Percentiles rank a stretch among this genome's conserved stretches.
phyloP scores from a whole-genome alignment of 2,113 vertebrate genomes.

The Centropus unirufus region DNA sequence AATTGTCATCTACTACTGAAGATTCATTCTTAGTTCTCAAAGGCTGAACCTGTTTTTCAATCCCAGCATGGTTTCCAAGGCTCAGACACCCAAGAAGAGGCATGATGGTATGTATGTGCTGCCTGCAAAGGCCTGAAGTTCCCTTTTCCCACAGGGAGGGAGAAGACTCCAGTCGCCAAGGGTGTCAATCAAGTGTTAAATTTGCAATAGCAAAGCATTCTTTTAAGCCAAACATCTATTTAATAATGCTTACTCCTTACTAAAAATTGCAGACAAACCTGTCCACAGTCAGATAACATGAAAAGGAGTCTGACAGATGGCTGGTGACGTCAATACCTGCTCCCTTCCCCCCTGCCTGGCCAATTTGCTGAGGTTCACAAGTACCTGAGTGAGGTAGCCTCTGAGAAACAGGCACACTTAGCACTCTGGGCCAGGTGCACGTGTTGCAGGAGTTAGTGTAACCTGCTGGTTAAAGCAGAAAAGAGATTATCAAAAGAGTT shows the following conservation, averaged over 20 bases:
- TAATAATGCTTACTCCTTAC: constrained; percentile 23
- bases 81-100: neutral
- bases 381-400: neutral
- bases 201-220: neutral
- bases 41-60: neutral
- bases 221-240: constrained; percentile 35
- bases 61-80: neutral
- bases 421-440: neutral
- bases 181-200: constrained; percentile 45
- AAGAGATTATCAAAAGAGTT: neutral
- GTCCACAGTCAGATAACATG: constrained; percentile 9
- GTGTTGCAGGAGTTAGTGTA: neutral
- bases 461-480: neutral
- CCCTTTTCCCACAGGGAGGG: constrained; percentile 28
- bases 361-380: neutral
- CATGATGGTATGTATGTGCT: neutral
- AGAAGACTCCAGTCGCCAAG: neutral
- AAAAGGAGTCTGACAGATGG: constrained; percentile 19
- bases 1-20: neutral
- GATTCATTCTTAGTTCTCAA: neutral
- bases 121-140: neutral
- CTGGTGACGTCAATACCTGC: constrained; percentile 9
- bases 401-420: neutral
- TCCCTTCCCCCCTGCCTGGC: neutral
- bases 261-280: constrained; percentile 59